phyloP scores from a whole-genome alignment of 2,888 invertebrate species.

The Ecdyonurus torrentis region DNA sequence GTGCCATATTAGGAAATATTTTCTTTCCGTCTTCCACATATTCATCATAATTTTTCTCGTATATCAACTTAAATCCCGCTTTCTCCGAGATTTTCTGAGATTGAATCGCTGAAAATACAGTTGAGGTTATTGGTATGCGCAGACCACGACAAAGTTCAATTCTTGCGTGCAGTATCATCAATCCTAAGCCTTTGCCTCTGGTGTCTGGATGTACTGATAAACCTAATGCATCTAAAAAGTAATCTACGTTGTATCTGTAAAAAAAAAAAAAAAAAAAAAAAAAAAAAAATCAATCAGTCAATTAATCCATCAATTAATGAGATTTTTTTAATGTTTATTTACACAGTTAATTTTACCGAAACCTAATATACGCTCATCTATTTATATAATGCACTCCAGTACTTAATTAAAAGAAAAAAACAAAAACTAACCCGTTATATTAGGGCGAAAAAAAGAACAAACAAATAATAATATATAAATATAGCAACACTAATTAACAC shows the following conservation, averaged over 20 bases:
- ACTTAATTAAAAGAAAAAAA: no score
- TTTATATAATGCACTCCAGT: no score
- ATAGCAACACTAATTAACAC: no score
- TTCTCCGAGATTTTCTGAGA: slow-evolving; percentile 34
- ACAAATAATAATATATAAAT: no score
- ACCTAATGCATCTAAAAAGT: slow-evolving; percentile 31
- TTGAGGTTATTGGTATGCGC: slow-evolving; percentile 30
- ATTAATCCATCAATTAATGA: no score
- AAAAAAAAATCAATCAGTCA: no score
- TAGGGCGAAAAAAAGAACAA: no score
- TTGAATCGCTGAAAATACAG: slow-evolving; percentile 34
- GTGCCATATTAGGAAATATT: not conserved
- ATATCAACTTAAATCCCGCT: slow-evolving; percentile 30
- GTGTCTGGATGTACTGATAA: slow-evolving; percentile 30
- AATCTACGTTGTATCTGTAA: slow-evolving; percentile 24
- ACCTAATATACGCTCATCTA: no score
- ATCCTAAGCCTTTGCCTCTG: slow-evolving; percentile 30
- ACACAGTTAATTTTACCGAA: no score
- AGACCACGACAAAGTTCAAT: slow-evolving; percentile 33
- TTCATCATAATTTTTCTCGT: slow-evolving; percentile 12
- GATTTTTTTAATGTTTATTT: no score
- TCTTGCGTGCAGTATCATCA: slow-evolving; percentile 30
- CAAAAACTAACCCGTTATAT: no score
- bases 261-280: no score
- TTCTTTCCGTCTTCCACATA: not conserved